phyloP scores from a whole-genome alignment of 2,888 invertebrate genomes.

The Chromoteleia sp. region DNA sequence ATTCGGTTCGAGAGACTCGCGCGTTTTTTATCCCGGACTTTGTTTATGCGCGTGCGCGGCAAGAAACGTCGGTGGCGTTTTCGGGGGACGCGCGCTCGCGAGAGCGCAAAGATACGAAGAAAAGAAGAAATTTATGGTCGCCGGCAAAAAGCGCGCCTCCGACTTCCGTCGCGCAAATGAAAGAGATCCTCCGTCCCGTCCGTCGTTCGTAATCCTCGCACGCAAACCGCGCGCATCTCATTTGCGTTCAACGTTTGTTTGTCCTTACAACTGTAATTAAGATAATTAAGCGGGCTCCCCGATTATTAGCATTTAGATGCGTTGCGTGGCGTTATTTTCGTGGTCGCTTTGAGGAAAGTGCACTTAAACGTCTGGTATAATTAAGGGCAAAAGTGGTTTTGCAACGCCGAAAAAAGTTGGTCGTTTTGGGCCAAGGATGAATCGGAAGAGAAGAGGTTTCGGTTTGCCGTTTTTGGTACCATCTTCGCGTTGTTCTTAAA shows the following conservation, averaged over 20 bases:
- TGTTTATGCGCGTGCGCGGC: conserved; percentile 23
- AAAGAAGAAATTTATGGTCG: conserved; percentile 76
- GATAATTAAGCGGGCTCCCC: conserved; percentile 70
- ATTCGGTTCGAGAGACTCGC: conserved; percentile 23
- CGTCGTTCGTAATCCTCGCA: conserved; percentile 49
- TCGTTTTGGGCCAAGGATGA: conserved; percentile 9
- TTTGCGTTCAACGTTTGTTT: conserved; percentile 60
- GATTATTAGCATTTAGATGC: conserved; percentile 81
- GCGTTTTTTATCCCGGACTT: conserved; percentile 36
- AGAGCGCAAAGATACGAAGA: conserved; percentile 56
- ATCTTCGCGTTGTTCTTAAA: no score
- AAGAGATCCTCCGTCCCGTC: conserved; percentile 61
- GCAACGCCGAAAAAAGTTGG: background rate
- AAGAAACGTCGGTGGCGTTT: conserved; percentile 39
- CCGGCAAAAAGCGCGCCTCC: conserved; percentile 78
- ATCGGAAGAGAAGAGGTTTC: background rate
- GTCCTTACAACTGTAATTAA: conserved; percentile 60
- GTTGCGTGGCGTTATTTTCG: conserved; percentile 59
- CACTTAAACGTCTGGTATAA: conserved; percentile 36
- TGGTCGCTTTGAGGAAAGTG: conserved; percentile 50
- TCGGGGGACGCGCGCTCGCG: conserved; percentile 45
- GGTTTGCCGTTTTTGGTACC: conserved; percentile 16
- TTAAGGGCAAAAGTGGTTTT: conserved; percentile 32
- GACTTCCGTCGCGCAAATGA: conserved; percentile 74
- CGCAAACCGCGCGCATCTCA: conserved; percentile 58